These are phyloP conservation scores for Epizoanthus stellaris DNA, from an alignment of 92 coral and sea anemone species.

Conservation along the genomic window DNA sequence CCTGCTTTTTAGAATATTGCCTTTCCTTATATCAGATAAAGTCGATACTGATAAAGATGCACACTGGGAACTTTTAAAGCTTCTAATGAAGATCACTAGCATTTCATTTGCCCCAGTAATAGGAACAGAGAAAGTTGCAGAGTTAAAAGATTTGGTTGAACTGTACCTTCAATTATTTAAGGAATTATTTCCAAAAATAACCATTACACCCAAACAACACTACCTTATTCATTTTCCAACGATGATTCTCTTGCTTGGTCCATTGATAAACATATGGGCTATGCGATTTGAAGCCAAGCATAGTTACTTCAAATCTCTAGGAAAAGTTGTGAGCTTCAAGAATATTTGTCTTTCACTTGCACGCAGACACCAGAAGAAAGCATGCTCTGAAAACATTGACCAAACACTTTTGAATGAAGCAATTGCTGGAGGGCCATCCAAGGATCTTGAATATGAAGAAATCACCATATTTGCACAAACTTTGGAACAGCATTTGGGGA, in stretches of 20 bases:
- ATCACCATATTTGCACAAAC: background rate
- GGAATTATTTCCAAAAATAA: conserved; percentile 19
- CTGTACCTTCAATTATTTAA: conserved; percentile 33
- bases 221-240: conserved; percentile 48
- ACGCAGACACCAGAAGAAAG: conserved; percentile 42
- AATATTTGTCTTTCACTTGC: conserved; percentile 12
- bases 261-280: conserved; percentile 48
- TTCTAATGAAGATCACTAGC: conserved; percentile 25
- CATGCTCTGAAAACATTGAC: conserved; percentile 11
- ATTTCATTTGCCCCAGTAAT: conserved; percentile 37
- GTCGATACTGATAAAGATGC: conserved; percentile 10
- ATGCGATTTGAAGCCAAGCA: conserved; percentile 49
- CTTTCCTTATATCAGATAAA: conserved; percentile 23
- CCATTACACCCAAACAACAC: conserved; percentile 47
- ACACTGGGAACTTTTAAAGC: conserved; percentile 35
- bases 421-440: conserved; percentile 31
- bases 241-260: conserved; percentile 48
- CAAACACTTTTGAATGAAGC: conserved; percentile 14
- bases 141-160: conserved; percentile 22
- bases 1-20: conserved; percentile 36
- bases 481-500: background rate
- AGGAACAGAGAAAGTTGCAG: conserved; percentile 33
- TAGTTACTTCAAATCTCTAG: too few species aligned
- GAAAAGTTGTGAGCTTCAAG: conserved; percentile 35
- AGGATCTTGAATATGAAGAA: conserved; percentile 15